A percentile compares a stretch with the other conserved stretches of the same genome.
Conservation (phyloP, 2,113 vertebrate genomes). For the Salvelinus alpinus region DNA sequence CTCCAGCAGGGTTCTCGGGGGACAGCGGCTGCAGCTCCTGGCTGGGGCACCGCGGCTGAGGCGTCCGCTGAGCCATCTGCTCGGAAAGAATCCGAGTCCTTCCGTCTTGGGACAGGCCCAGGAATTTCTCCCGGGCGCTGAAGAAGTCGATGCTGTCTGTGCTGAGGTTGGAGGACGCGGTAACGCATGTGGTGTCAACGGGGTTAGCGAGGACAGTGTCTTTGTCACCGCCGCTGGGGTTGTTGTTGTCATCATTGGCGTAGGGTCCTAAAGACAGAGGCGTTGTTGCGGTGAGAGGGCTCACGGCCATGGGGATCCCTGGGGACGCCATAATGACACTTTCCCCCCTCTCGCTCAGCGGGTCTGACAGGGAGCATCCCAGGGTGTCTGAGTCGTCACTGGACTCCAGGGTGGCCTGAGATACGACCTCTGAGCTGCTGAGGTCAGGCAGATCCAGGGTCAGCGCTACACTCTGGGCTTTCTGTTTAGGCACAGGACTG, state of each 20-base stretch:
- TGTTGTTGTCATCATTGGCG: constrained; percentile 62
- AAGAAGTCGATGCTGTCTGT: constrained; percentile 91
- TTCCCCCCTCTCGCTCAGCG: constrained; percentile 13
- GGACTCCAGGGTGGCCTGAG: constrained; percentile 43
- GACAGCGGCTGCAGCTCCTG: background rate
- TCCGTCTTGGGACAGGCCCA: constrained; percentile 85
- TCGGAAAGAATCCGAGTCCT: constrained; percentile 72
- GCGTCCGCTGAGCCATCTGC: constrained; percentile 58
- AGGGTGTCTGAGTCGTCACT: constrained; percentile 34
- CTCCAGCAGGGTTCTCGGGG: constrained; percentile 71
- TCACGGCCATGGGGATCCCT: constrained; percentile 27
- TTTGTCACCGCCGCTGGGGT: background rate
- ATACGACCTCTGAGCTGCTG: constrained; percentile 41
- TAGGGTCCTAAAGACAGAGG: background rate
- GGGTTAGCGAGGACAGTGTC: constrained; percentile 36
- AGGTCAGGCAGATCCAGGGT: constrained; percentile 33
- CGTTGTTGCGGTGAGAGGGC: constrained; percentile 28
- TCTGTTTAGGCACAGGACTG: constrained; percentile 34
- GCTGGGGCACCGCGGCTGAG: constrained; percentile 32
- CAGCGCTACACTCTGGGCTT: constrained; percentile 29
- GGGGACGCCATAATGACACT: background rate
- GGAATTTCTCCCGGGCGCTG: constrained; percentile 91
- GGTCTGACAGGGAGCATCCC: constrained; percentile 39
- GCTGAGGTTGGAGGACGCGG: constrained; percentile 74
- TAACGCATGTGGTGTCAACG: constrained; percentile 40